Base-by-base conservation (phyloP, 2,797 vertebrate species). In the Fratercula arctica region DNA sequence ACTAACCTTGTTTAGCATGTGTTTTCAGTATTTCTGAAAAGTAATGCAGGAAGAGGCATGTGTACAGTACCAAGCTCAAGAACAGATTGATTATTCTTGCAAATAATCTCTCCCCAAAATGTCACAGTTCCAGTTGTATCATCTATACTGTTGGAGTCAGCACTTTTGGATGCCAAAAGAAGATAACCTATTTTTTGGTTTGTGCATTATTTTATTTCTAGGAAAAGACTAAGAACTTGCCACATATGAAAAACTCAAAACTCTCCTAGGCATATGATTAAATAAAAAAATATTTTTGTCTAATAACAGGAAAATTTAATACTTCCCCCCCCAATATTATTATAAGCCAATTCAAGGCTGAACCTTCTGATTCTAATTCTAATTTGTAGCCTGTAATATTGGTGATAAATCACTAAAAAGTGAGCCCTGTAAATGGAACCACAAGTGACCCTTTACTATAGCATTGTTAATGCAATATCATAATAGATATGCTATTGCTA, bases 401-500 rank as follows among this genome's bases (percentile, higher is more conserved):
- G 59, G 63, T 54, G 81, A 95, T 75, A 94, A 94, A 95, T 67
- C 59, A 88, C 75, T 41, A 81, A 56, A 94, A 95, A 89, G 81
- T 43, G 23, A 96, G 63, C 33, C 70, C 77, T 91, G 75, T 57
- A 95, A 91, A 95, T 64, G 39, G 95, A 97, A 93, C 92, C 60
- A 89, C 51, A 92, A 96, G 61, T 77, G 70, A 96, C 16, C 41
- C 85, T 94, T 86, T 85, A 74, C 28, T 78, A 85, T 6, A 92
- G 56, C 45, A 85, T 76, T 10, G 2, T 95, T 93, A 96, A 96
- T 87, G 59, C 41, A 93, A 87, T 80, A 78, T 56, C 77, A 89
- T 87, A 93, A 95, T 85, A 95, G 83, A 91, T 88, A 91, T 7
- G 29, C 59, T 91, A 83, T 59, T 88, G 89, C 78, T 95, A 97